These are phyloP conservation scores for Telmatochromis brachygnathus DNA, from an alignment of 2,113 vertebrate genomes.

Conservation along the genomic window DNA sequence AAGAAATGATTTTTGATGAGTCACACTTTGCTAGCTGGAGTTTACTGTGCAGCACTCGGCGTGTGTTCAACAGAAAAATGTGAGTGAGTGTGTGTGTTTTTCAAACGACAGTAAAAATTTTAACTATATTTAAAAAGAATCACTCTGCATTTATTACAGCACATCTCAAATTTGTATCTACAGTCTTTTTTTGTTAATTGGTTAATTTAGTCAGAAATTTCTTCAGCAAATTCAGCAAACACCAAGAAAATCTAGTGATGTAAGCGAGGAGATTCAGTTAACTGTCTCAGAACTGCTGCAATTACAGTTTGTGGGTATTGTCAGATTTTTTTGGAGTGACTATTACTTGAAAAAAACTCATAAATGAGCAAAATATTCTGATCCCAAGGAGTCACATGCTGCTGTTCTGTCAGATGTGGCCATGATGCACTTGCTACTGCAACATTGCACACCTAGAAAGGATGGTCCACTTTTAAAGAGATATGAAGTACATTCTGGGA, in stretches of 20 bases:
- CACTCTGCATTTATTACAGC: background rate
- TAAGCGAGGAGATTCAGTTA: background rate
- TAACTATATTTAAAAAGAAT: background rate
- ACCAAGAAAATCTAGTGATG: background rate
- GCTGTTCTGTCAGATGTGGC: background rate
- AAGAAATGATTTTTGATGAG: conserved; percentile 49
- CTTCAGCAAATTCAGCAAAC: background rate
- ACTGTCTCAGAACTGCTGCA: background rate
- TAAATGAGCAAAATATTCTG: background rate
- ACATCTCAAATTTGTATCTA: background rate
- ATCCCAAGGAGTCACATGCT: background rate
- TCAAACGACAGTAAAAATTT: background rate
- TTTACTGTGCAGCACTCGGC: background rate
- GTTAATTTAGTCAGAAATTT: background rate
- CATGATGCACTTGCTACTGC: background rate
- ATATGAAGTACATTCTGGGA: background rate
- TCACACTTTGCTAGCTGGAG: conserved; percentile 33
- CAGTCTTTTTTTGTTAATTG: background rate
- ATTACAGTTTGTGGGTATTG: background rate
- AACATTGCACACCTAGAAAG: background rate
- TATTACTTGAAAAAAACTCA: background rate
- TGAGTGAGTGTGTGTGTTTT: background rate
- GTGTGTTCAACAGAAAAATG: background rate
- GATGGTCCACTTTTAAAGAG: background rate
- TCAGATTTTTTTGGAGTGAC: background rate